Evolutionary conservation across 2,797 vertebrate species (phyloP), one percentile per base, ranked within the genome.

Genomic region (Girardinus metallicus): DNA sequence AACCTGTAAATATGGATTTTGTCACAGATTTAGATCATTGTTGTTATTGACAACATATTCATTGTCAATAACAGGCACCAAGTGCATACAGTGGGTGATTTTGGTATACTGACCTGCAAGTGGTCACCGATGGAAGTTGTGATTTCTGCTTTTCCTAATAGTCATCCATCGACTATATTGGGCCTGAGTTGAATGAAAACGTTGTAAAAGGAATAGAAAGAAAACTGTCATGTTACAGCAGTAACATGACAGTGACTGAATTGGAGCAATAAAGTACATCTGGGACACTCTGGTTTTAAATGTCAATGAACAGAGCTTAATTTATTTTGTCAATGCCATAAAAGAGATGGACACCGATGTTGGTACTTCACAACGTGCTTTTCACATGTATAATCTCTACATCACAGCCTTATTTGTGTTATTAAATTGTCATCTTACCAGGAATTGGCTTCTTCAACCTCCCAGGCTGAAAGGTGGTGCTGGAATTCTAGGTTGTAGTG

Each of bases 111-210:
- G 92, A 82, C 46, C 86, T 87, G 81, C 97, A 97, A 80, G 89
- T 72, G 5, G 89, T 97, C 73, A 86, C 68, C 21, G 84, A 82
- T 5, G 76, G 82, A 53, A 86, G 83, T 34, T 75, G 79, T 64
- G 39, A 46, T 78, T 77, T 81, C 74, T 92, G 78, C 7, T 82
- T 2, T 1, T 82, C 80, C 88, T 93, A 91, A 68, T 66, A 81
- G 34, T 85, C 89, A 86, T 82, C 89, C 90, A 95, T 90, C 41
- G 83, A 87, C 86, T 94, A 80, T 0, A 73, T 87, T 4, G 92
- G 93, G 60, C 96, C 96, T 1, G 94, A 95, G 87, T 94, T 95
- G 36, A 95, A 97, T 44, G 95, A 95, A 80, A 96, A 95, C 26
- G 83, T 97, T 97, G 92, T 91, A 80, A 85, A 85, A 73, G 57